phyloP scores from a whole-genome alignment of 2,888 invertebrate species.

The Amphipyra berbera region DNA sequence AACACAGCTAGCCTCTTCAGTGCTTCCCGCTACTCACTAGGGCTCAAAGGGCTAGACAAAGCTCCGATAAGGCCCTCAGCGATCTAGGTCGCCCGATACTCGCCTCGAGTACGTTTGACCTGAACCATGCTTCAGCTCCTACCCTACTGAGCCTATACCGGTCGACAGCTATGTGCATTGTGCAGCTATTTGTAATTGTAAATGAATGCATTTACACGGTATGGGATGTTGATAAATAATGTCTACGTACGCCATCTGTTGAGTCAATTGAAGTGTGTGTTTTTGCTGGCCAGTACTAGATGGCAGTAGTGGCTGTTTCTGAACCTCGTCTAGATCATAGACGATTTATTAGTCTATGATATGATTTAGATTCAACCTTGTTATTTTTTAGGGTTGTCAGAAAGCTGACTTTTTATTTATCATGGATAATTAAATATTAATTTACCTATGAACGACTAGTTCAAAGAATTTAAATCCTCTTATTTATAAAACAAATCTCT shows the following conservation, averaged over 20 bases:
- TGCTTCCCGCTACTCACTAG: conserved; percentile 4
- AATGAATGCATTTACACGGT: not conserved
- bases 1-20: conserved; percentile 25
- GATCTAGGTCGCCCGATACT: conserved; percentile 60
- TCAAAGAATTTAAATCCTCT: too few relatives aligned
- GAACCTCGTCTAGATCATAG: too few relatives aligned
- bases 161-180: conserved; percentile 1
- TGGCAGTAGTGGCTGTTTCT: not conserved
- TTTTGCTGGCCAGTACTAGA: conserved; percentile 1
- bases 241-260: conserved; percentile 31
- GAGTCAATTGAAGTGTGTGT: conserved; percentile 1
- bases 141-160: conserved; percentile 3
- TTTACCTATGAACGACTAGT: too few relatives aligned
- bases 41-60: conserved; percentile 54
- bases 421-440: too few relatives aligned
- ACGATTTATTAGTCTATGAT: too few relatives aligned
- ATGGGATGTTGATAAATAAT: not conserved
- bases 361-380: too few relatives aligned
- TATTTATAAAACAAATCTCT: too few relatives aligned
- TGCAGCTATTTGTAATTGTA: not conserved
- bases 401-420: too few relatives aligned
- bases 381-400: too few relatives aligned
- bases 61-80: conserved; percentile 47
- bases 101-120: conserved; percentile 45
- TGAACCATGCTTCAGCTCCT: conserved; percentile 16